Evolutionary conservation across 2,797 vertebrate genomes (phyloP), one percentile per base, ranked within the genome.

Genomic region (Enoplosus armatus): DNA sequence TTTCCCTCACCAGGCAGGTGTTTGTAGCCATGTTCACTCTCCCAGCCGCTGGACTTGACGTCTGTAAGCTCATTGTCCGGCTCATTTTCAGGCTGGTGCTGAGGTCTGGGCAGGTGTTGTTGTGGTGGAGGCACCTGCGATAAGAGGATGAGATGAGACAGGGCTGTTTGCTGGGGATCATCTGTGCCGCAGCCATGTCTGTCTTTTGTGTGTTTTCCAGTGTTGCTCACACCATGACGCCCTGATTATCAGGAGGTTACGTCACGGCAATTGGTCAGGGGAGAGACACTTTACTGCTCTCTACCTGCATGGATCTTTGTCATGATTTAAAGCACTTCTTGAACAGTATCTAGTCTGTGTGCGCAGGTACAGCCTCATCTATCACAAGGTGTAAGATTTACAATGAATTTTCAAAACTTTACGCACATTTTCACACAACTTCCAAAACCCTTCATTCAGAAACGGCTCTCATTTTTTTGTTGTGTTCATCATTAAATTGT

Each of bases 1-100:
- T 39, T 41, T 39, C 22, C 51, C 94, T 94, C 68, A 96, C 96
- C 92, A 31, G 91, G 91, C 79, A 92, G 80, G 79, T 93, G 92
- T 70, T 93, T 93, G 85, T 87, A 87, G 16, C 87, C 86, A 0
- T 10, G 85, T 70, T 92, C 84, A 29, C 75, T 91, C 71, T 92
- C 91, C 91, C 94, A 94, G 77, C 55, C 86, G 64, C 69, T 89
- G 60, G 85, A 76, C 79, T 72, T 82, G 7, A 81, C 6, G 1
- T 86, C 83, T 10, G 37, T 8, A 5, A 92, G 81, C 54, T 86
- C 51, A 8, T 95, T 94, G 80, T 73, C 50, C 15, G 89, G 77
- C 37, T 90, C 73, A 8, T 89, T 87, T 15, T 77, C 82, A 35
- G 53, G 58, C 24, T 26, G 75, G 22, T 72, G 73, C 41, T 55